Conservation (phyloP, 2,797 vertebrate genomes). For the Myotis pilosus region DNA sequence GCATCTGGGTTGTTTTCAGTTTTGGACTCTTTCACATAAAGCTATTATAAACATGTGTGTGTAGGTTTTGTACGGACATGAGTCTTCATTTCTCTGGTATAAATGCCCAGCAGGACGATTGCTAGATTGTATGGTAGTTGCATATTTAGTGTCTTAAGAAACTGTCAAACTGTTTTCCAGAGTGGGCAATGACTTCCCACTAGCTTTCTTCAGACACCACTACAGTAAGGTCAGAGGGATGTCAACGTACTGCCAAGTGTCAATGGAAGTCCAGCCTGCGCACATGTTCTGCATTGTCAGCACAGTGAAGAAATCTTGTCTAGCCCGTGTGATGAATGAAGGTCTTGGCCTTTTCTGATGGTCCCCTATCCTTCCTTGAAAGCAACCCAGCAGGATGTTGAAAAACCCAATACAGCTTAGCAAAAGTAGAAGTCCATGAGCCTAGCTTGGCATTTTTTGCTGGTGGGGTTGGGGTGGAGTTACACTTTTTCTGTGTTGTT, state of each 20-base stretch:
- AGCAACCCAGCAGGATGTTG: neutral
- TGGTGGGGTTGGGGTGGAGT: neutral
- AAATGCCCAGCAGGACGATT: neutral
- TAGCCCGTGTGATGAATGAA: neutral
- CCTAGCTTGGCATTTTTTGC: neutral
- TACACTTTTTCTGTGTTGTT: neutral
- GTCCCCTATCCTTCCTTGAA: neutral
- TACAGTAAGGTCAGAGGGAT: neutral
- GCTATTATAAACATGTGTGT: neutral
- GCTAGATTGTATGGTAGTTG: neutral
- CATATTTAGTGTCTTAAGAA: conserved; percentile 9
- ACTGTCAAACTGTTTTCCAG: neutral
- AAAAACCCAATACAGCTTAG: neutral
- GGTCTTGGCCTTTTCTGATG: neutral
- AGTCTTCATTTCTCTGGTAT: neutral
- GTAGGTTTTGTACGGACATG: neutral
- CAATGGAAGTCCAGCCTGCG: neutral
- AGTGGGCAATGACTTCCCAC: neutral
- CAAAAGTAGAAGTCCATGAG: neutral
- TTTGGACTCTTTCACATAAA: neutral
- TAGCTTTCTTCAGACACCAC: neutral
- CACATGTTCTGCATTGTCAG: neutral
- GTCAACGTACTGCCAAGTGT: neutral
- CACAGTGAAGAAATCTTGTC: neutral
- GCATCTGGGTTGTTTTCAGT: neutral